Conservation (phyloP, 2,113 vertebrate genomes). For the Cyrtonyx montezumae region DNA sequence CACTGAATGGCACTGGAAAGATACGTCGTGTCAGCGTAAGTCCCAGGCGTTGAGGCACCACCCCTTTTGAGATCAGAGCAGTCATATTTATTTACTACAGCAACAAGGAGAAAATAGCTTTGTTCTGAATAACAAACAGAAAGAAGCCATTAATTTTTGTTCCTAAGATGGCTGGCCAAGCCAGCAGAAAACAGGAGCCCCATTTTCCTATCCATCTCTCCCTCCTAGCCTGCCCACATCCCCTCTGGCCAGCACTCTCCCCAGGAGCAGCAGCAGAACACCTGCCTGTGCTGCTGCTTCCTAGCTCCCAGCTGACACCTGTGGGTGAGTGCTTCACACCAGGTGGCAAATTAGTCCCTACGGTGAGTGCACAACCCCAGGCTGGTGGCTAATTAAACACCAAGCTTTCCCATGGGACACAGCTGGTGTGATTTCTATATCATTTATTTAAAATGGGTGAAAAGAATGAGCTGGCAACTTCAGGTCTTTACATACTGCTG, state of each 20-base stretch:
- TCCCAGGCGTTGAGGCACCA: not conserved
- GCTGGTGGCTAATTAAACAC: constrained; percentile 24
- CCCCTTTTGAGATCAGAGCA: not conserved
- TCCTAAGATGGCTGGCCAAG: not conserved
- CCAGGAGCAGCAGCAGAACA: not conserved
- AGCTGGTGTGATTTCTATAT: constrained; percentile 1
- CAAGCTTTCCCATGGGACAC: not conserved
- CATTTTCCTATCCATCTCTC: not conserved
- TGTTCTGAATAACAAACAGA: not conserved
- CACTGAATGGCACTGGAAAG: not conserved
- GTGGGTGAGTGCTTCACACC: not conserved
- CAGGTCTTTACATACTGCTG: not conserved
- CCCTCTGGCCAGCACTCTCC: not conserved
- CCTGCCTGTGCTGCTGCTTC: not conserved
- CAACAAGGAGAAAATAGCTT: not conserved
- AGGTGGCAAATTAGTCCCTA: not conserved
- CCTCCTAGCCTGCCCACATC: not conserved
- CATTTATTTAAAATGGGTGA: not conserved
- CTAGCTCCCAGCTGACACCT: not conserved
- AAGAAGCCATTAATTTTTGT: not conserved
- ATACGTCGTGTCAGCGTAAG: not conserved
- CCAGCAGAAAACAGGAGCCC: not conserved
- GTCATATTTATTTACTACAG: not conserved
- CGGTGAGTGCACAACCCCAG: not conserved
- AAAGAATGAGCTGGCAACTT: constrained; percentile 2